These are phyloP conservation scores for Acleris cristana DNA, from an alignment of 2,888 invertebrate species.

Conservation along the genomic window DNA sequence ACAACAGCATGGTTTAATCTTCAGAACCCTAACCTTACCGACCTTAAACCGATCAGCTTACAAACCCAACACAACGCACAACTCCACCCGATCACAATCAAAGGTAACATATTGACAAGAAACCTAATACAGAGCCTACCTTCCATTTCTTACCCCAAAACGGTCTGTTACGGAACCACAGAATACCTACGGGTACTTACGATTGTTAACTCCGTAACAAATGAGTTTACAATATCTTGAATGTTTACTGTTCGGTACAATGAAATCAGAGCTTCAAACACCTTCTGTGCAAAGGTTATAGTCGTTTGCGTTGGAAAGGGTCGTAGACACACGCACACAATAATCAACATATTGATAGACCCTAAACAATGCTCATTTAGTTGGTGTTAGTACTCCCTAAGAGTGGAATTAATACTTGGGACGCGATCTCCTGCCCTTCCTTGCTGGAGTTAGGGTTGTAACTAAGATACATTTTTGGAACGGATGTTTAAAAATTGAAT, in stretches of 20 bases:
- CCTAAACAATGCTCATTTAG: conserved; percentile 41
- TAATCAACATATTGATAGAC: conserved; percentile 38
- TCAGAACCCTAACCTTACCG: too few species aligned
- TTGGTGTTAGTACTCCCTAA: conserved; percentile 29
- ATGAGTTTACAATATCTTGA: conserved; percentile 29
- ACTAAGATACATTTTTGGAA: not conserved
- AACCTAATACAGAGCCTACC: conserved; percentile 18
- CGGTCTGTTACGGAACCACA: conserved; percentile 16
- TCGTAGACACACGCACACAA: conserved; percentile 21
- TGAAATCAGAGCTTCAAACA: not conserved
- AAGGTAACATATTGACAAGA: conserved; percentile 10
- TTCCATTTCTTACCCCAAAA: conserved; percentile 30
- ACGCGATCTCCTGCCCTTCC: conserved; percentile 32
- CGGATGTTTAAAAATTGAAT: not conserved
- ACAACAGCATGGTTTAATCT: too few species aligned
- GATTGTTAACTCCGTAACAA: conserved; percentile 36
- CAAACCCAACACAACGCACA: not conserved
- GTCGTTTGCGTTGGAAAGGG: not conserved
- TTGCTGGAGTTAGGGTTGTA: conserved; percentile 16
- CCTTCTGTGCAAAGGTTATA: not conserved
- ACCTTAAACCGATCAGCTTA: not conserved
- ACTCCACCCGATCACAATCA: not conserved
- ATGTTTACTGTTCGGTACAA: not conserved
- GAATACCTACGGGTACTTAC: conserved; percentile 24
- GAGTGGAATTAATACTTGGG: conserved; percentile 38